Evolutionary conservation across 2,113 vertebrate genomes (phyloP), one percentile per base, ranked within the genome.

Genomic region (Labeo rohita): DNA sequence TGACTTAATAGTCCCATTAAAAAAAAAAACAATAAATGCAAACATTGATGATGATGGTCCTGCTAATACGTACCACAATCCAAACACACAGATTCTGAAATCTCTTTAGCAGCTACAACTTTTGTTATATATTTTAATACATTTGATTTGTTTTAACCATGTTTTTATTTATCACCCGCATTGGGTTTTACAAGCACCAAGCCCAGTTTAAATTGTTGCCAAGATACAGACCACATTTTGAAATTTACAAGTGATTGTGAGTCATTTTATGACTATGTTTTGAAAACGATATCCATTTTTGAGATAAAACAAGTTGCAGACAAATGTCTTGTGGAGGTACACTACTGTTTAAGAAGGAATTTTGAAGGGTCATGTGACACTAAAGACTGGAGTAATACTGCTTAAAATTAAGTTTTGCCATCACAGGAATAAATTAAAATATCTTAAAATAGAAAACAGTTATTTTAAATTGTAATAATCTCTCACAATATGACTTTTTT

Each of bases 21-120:
- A 63, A 43, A 39, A 39, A 73, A 45, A 43, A 63, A 8, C 13
- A 15, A 79, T 75, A 73, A 34, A 52, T 47, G n/a, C 47, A 70
- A 83, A 83, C n/a, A 10, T 11, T 43, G n/a, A 28, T 54, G 75
- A 77, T 65, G 54, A 86, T 0, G 3, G 16, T 50, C 15, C 9
- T 11, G 63, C n/a, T 52, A 36, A 49, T 52, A n/a, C 39, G 61
- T 3, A 63, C 13, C 28, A 34, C 36, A 61, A 39, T 23, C 45
- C 72, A 74, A 21, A 63, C 77, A 80, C 3, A 65, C 83, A 36
- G 73, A 79, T 12, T 73, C 16, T 68, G 2, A 16, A 43, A 83
- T 21, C 45, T 65, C 3, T 79, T 21, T n/a, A 70, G 16, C 13
- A 83, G 11, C 12, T 39, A 52, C 28, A 73, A 18, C 6, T 63